Evolutionary conservation across 1,140 invertebrate genomes (phyloP).

Genomic region (Conus betulinus): DNA sequence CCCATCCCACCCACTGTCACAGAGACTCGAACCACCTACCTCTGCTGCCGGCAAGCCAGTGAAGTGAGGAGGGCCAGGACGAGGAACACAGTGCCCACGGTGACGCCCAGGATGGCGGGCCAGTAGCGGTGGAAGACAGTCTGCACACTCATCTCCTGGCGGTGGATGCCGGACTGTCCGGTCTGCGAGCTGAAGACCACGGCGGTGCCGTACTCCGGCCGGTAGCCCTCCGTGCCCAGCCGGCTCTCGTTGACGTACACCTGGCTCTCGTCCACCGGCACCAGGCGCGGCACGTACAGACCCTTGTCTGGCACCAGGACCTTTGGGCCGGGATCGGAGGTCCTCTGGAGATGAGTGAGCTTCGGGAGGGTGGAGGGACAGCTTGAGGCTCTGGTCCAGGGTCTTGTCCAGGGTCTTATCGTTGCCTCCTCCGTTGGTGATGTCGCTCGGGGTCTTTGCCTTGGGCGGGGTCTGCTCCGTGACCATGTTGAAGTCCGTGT

Average conservation of each 20-base stretch:
- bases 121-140: constrained; percentile 53
- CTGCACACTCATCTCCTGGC: constrained; percentile 20
- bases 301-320: constrained; percentile 47
- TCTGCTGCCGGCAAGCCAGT: constrained; percentile 43
- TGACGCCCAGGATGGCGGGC: constrained; percentile 54
- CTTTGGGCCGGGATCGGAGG: constrained; percentile 26
- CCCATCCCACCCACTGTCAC: neutral
- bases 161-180: constrained; percentile 7
- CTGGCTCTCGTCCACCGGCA: neutral
- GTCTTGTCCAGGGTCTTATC: neutral
- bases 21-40: neutral
- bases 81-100: constrained; percentile 54
- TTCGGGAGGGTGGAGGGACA: neutral
- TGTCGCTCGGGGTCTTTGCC: no score
- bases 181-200: constrained; percentile 13
- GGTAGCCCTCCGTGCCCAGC: neutral
- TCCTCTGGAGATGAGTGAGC: neutral
- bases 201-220: neutral
- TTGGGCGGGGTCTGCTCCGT: no score
- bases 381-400: neutral
- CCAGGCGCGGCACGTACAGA: constrained; percentile 36
- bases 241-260: neutral
- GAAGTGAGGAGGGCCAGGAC: constrained; percentile 53
- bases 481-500: neutral
- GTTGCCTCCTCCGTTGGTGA: neutral